Percentiles rank a stretch among this genome's conserved stretches.
Conservation (phyloP, 2,113 vertebrate genomes). For the Cebidichthys violaceus region DNA sequence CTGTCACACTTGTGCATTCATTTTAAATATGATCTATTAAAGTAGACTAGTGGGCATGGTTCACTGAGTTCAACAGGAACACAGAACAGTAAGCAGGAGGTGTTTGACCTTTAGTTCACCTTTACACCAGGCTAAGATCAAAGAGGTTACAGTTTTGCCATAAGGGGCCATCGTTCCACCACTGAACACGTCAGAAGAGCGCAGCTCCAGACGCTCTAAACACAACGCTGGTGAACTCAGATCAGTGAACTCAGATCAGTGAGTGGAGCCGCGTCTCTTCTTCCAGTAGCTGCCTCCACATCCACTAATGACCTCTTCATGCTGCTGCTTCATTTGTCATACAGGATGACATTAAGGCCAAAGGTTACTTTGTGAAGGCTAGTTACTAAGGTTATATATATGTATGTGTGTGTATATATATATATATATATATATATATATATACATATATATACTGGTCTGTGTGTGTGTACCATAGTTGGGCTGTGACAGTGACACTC, state of each 20-base stretch:
- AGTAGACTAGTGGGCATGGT: not conserved
- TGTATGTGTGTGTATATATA: no score
- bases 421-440: no score
- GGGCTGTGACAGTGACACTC: constrained; percentile 27
- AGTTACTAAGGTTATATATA: constrained; percentile 69
- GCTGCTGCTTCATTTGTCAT: constrained; percentile 66
- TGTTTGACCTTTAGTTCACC: not conserved
- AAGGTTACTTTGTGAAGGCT: constrained; percentile 55
- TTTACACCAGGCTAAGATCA: not conserved
- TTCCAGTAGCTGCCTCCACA: constrained; percentile 39
- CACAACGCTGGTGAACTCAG: constrained; percentile 37
- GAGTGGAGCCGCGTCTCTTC: constrained; percentile 22
- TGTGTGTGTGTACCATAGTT: constrained; percentile 15
- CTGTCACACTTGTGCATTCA: not conserved
- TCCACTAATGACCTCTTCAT: constrained; percentile 70
- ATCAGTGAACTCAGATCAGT: constrained; percentile 57
- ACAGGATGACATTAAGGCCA: constrained; percentile 57
- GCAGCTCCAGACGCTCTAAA: constrained; percentile 37
- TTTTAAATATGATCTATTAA: not conserved
- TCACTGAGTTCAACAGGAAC: not conserved
- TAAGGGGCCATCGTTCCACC: not conserved
- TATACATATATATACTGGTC: constrained; percentile 53
- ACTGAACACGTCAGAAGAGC: not conserved
- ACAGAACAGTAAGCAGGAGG: not conserved
- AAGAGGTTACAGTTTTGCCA: not conserved